Evolutionary conservation across 2,797 vertebrate genomes (phyloP), one percentile per base, ranked within the genome.

Genomic region (Trichosurus vulpecula): DNA sequence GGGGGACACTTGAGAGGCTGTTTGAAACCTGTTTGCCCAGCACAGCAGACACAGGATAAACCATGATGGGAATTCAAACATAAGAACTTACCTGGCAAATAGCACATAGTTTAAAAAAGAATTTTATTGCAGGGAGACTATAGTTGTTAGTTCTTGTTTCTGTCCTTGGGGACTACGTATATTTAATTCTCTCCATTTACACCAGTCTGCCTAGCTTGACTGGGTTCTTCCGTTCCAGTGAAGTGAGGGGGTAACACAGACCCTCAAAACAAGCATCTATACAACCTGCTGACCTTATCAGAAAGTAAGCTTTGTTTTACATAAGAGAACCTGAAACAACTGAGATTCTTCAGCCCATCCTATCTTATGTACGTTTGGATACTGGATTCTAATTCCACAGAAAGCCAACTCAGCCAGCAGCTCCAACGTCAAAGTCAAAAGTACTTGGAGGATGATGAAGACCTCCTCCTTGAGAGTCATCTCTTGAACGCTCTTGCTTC

Each of bases 241-340:
- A 94, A 58, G 74, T 90, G 29, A 91, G 6, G 1, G 3, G 27
- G 2, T 27, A 25, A 54, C 52, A 61, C 58, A 61, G n/a, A 95
- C 27, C 54, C 66, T 90, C 91, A 66, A 66, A 61, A 10, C 27
- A 29, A 54, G 54, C 52, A 96, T 74, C 94, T 54, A 91, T 81
- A 93, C 25, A 58, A n/a, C 8, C 10, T 16, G 35, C 25, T 51
- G 30, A 52, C 11, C 74, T 5, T 25, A 90, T 8, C 35, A 54
- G 52, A 0, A 94, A 94, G 56, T 3, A 29, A n/a, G 87, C 22
- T n/a, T 55, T 47, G 54, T 56, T 95, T 52, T 94, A 52, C 53
- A 92, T 52, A 22, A 74, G 54, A 55, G 58, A 54, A 29, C 25
- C 52, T 0, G 0, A 52, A 90, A 93, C 16, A 0, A 74, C 74